A percentile compares a stretch with the other conserved stretches of the same genome.
These are phyloP conservation scores for Anadara kagoshimensis DNA, from an alignment of 1,140 invertebrate species.

Conservation along the genomic window DNA sequence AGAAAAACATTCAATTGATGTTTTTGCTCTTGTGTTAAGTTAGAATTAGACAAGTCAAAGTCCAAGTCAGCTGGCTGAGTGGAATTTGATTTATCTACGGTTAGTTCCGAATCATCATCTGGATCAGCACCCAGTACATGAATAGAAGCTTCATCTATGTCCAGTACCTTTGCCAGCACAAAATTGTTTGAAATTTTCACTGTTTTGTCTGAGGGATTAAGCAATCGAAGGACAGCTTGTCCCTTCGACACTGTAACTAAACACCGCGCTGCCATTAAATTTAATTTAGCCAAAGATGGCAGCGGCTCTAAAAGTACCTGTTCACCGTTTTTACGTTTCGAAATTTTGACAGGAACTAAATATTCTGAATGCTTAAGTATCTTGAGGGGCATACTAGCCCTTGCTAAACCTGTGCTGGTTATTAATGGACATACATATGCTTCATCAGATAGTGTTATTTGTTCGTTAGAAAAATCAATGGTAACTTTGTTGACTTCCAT, in stretches of 20 bases:
- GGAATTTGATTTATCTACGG: background rate
- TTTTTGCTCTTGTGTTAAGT: background rate
- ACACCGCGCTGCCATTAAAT: slow-evolving; percentile 8
- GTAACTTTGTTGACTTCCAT: background rate
- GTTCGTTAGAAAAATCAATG: background rate
- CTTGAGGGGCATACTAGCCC: background rate
- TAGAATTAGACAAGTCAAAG: background rate
- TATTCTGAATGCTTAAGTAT: background rate
- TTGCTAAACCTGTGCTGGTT: slow-evolving; percentile 9
- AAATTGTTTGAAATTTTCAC: background rate
- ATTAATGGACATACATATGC: background rate
- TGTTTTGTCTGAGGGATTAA: background rate
- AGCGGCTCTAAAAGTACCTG: slow-evolving; percentile 10
- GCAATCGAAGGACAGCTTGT: background rate
- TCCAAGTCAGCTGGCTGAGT: background rate
- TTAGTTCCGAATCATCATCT: background rate
- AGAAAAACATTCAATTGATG: background rate
- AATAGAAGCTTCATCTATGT: no score
- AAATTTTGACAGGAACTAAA: background rate
- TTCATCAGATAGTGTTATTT: background rate
- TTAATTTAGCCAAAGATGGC: background rate
- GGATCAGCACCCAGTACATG: no score
- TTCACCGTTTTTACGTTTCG: slow-evolving; percentile 20
- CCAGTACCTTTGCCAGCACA: background rate
- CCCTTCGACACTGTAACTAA: background rate